A percentile compares a stretch with the other conserved stretches of the same genome.
These are phyloP conservation scores for Sturmia bella DNA, from an alignment of 2,888 invertebrate species.

Conservation along the genomic window DNA sequence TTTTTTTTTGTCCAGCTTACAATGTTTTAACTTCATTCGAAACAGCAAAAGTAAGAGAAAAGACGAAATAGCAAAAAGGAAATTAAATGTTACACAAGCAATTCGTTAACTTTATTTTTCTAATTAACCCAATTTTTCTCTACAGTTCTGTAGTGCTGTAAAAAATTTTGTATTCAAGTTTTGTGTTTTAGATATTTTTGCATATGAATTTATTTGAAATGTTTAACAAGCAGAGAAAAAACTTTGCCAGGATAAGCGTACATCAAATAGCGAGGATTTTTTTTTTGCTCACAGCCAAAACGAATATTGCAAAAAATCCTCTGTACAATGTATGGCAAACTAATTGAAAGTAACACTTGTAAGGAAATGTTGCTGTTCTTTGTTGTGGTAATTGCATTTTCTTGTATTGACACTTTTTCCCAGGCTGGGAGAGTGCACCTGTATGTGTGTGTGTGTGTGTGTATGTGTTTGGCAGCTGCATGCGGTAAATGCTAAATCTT, in stretches of 20 bases:
- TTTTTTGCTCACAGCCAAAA: slow-evolving; percentile 38
- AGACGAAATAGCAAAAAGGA: slow-evolving; percentile 16
- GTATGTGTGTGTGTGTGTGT: slow-evolving; percentile 1
- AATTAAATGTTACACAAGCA: slow-evolving; percentile 40
- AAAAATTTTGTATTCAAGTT: slow-evolving; percentile 12
- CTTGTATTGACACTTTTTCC: slow-evolving; percentile 20
- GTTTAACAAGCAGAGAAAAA: no score
- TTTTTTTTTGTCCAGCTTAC: slow-evolving; percentile 26
- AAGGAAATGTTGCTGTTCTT: slow-evolving; percentile 37
- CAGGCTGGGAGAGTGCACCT: not conserved
- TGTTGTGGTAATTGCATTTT: slow-evolving; percentile 57
- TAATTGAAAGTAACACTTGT: slow-evolving; percentile 39
- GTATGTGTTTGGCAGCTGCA: slow-evolving; percentile 16
- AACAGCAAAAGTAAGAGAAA: not conserved
- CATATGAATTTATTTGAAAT: no score
- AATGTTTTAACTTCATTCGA: not conserved
- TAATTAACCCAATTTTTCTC: slow-evolving; percentile 61
- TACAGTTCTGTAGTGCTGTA: not conserved
- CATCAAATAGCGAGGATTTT: slow-evolving; percentile 16
- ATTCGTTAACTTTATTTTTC: slow-evolving; percentile 56
- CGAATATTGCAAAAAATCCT: no score
- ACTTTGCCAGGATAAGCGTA: no score
- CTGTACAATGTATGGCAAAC: not conserved
- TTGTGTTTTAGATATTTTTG: not conserved
- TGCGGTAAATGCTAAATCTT: slow-evolving; percentile 45